A percentile compares a stretch with the other conserved stretches of the same genome.
Evolutionary conservation across 1,140 invertebrate species (phyloP).

Genomic region (Drosophila pectinifera): DNA sequence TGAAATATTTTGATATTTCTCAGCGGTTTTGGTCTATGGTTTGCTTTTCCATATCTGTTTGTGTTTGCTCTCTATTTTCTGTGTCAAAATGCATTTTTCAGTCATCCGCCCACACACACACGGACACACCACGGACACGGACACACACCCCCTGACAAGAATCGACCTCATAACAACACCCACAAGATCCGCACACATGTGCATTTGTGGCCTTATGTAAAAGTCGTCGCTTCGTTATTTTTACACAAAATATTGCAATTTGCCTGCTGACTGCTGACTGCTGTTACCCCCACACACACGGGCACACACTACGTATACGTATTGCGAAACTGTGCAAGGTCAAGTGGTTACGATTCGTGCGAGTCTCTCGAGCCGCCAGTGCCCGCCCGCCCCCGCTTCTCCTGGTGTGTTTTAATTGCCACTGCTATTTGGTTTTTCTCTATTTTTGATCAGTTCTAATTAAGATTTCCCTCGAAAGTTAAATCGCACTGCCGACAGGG

Average conservation of each 20-base stretch:
- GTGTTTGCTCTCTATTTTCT: constrained; percentile 44
- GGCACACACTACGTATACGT: constrained; percentile 20
- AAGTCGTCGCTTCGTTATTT: constrained; percentile 63
- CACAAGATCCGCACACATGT: constrained; percentile 31
- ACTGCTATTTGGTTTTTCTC: constrained; percentile 16
- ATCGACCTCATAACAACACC: constrained; percentile 75
- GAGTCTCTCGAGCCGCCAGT: constrained; percentile 24
- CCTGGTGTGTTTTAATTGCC: constrained; percentile 59
- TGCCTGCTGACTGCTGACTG: neutral
- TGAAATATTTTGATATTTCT: constrained; percentile 19
- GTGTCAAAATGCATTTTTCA: constrained; percentile 80
- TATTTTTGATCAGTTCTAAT: constrained; percentile 56
- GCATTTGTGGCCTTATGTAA: constrained; percentile 40
- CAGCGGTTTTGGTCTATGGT: constrained; percentile 1
- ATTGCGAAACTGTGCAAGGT: constrained; percentile 68
- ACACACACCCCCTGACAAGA: constrained; percentile 18
- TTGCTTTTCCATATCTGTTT: constrained; percentile 4
- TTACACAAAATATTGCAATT: constrained; percentile 66
- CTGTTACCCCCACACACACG: constrained; percentile 17
- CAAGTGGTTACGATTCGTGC: constrained; percentile 62
- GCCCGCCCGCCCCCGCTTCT: constrained; percentile 17
- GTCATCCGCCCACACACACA: constrained; percentile 62
- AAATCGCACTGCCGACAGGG: constrained; percentile 11
- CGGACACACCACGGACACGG: no score
- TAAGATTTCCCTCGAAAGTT: constrained; percentile 52